Base-by-base conservation (phyloP, 2,888 invertebrate genomes). In the Machimus atricapillus region DNA sequence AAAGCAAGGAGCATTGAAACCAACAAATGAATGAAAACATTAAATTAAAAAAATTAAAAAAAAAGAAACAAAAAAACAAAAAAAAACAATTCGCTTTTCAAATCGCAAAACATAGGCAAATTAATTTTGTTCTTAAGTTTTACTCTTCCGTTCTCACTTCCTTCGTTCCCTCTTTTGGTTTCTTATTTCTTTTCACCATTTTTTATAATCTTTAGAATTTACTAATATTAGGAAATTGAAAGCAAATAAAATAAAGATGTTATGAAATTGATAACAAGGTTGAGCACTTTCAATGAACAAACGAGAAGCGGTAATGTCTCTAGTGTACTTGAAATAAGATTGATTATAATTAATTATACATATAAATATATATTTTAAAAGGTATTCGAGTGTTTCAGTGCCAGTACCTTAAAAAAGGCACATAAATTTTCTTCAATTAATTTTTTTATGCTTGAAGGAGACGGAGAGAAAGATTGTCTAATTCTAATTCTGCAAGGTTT, bases 321-420 rank as follows among this genome's bases (percentile, higher is more conserved):
- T 79, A 87, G 87, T 87, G 73, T 87, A 87, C 86, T 87, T 77
- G 86, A 86, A 56, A 74, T 88, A 88, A 88, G 87, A 88, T 87
- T 87, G 85, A 85, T 81, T 74, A 77, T 78, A 86, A 78, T 56
- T 86, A 86, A 86, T 86, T 86, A 86, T 86, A 79, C 86, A 79
- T 86, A 88, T 78, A 86, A 86, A 87, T 87, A 87, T 87, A 88
- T 88, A 88, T 88, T 87, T 88, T 87, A 87, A 87, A 88, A 85
- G 37, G 86, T 86, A 77, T 31, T 74, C 40, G 31, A 16, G 58
- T 83, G 73, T 66, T 85, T 58, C 27, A 52, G 52, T 52, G 16
- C 52, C 52, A 37, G 78, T 19, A 8, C 34, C 37, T 77, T 77
- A 4, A 9, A 43, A 9, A 16, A 46, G 43, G 43, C 43, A 46